These are phyloP conservation scores for Desoria tigrina DNA, from an alignment of 2,888 invertebrate species.

Conservation along the genomic window DNA sequence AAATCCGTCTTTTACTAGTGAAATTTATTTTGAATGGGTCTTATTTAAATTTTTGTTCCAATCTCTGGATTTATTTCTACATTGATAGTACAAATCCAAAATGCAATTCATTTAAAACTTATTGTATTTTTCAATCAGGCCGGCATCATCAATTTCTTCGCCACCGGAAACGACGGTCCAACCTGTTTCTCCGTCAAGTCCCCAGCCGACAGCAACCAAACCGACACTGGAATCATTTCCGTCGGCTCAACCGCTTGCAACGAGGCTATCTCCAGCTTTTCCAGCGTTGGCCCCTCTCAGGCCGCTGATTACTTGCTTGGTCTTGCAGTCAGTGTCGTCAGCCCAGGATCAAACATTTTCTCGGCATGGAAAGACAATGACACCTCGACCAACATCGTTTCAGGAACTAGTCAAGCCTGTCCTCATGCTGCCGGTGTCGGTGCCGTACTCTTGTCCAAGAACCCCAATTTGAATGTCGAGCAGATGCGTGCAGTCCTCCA, in stretches of 20 bases:
- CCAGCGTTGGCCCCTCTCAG: not conserved
- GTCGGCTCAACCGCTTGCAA: not conserved
- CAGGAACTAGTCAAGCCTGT: not conserved
- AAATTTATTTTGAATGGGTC: too few species aligned
- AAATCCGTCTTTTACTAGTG: too few species aligned
- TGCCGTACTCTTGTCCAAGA: not conserved
- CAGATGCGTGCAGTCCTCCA: not conserved
- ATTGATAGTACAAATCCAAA: too few species aligned
- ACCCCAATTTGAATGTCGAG: not conserved
- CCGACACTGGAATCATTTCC: not conserved
- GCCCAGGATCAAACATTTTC: not conserved
- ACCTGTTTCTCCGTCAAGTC: not conserved
- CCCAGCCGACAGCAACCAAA: not conserved
- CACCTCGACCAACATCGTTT: not conserved
- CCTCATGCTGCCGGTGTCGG: constrained; percentile 7
- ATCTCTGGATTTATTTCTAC: too few species aligned
- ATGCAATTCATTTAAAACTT: too few species aligned
- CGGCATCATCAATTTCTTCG: not conserved
- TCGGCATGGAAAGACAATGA: not conserved
- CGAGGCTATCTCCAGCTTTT: not conserved
- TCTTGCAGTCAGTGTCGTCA: not conserved
- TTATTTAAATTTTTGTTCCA: too few species aligned
- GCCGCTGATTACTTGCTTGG: not conserved
- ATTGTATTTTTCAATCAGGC: too few species aligned
- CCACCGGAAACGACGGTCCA: not conserved